Evolutionary conservation across 2,888 invertebrate species (phyloP).

Genomic region (Andrena trimmerana): DNA sequence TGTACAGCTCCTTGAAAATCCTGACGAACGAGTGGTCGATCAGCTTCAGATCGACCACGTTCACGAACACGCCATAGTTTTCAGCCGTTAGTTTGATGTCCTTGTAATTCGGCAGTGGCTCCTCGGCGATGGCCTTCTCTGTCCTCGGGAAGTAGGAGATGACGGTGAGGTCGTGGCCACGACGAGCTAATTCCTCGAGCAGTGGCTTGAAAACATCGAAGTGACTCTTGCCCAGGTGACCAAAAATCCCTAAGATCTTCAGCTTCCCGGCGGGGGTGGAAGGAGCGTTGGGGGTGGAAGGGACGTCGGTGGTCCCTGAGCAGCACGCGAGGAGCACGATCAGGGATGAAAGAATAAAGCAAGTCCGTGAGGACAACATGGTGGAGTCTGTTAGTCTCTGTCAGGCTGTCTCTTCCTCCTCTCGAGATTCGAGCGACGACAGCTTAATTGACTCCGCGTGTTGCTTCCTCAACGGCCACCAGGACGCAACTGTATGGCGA

Average conservation of each 20-base stretch:
- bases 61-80: conserved; percentile 71
- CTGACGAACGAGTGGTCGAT: conserved; percentile 16
- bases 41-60: conserved; percentile 67
- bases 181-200: conserved; percentile 87
- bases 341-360: not conserved
- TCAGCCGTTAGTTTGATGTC: conserved; percentile 86
- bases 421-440: not conserved
- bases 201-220: conserved; percentile 88
- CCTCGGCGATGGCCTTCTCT: conserved; percentile 76
- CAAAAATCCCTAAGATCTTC: conserved; percentile 89
- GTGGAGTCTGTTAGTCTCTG: not conserved
- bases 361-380: not conserved
- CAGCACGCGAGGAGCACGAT: not conserved
- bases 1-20: conserved; percentile 48
- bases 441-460: not conserved
- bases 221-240: conserved; percentile 90
- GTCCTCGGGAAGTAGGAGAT: conserved; percentile 88
- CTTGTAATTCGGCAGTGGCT: conserved; percentile 86
- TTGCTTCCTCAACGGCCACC: not conserved
- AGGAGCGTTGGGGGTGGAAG: not conserved
- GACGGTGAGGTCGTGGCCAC: conserved; percentile 90
- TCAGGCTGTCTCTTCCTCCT: not conserved
- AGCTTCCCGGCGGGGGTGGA: not conserved
- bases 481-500: not conserved
- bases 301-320: not conserved